A percentile compares a stretch with the other conserved stretches of the same genome.
These are phyloP conservation scores for Monomorium pharaonis DNA, from an alignment of 1,140 invertebrate species.

Conservation along the genomic window DNA sequence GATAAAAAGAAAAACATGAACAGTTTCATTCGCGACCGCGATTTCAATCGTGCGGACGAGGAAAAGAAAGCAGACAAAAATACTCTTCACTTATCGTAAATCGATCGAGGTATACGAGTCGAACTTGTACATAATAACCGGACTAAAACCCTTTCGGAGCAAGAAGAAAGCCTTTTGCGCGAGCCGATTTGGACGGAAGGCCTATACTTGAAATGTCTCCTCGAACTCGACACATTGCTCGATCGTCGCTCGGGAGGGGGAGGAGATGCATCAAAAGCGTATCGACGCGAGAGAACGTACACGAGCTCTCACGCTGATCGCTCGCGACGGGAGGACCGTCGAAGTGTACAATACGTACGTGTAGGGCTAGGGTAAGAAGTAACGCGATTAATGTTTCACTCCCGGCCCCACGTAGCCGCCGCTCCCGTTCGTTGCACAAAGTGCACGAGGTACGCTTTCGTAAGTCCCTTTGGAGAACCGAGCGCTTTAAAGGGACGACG, in stretches of 20 bases:
- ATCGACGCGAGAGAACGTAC: not conserved
- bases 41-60: not conserved
- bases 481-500: constrained; percentile 36
- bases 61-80: not conserved
- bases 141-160: not conserved
- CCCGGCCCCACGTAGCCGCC: constrained; percentile 1
- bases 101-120: too few species aligned
- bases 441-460: constrained; percentile 3
- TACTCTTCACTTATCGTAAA: not conserved
- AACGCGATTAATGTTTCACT: constrained; percentile 55
- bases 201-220: not conserved
- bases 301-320: constrained; percentile 26
- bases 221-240: not conserved
- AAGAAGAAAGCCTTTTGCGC: not conserved
- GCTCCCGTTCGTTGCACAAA: constrained; percentile 31
- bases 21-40: not conserved
- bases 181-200: constrained; percentile 10
- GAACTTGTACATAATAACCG: too few species aligned
- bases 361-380: constrained; percentile 27
- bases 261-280: constrained; percentile 3
- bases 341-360: constrained; percentile 16
- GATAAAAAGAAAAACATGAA: too few species aligned
- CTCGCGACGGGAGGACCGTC: constrained; percentile 9
- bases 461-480: constrained; percentile 9
- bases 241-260: not conserved